Evolutionary conservation across 2,888 invertebrate species (phyloP), one percentile per base, ranked within the genome.

Genomic region (Heliconius cydno): DNA sequence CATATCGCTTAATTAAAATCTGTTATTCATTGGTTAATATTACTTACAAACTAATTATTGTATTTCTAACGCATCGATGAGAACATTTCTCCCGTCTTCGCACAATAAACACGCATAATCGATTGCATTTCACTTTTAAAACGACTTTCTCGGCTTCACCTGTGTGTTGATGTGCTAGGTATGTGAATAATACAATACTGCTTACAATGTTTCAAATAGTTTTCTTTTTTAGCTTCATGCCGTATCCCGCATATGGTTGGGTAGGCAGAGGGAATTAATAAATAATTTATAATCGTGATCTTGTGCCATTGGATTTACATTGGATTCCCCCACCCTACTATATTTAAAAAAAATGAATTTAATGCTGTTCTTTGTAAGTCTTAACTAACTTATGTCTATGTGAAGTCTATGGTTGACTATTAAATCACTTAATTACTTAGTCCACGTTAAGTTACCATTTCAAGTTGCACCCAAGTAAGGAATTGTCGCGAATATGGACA

Each of bases 121-220:
- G 78, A 78, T 73, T 65, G 52, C 52, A 71, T 63, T 73, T 67
- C 73, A 74, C 78, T 78, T 78, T 78, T 78, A 73, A 28, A 73
- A 71, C 63, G 57, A 78, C 78, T 78, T 74, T 78, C 78, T 67
- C 78, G 66, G 67, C 65, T 30, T 15, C 41, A n/a, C 41, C 41
- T 63, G 15, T 65, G 34, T 15, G 71, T n/a, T n/a, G 7, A 12
- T 34, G 30, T 67, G 19, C 19, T 34, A 22, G 28, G 28, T 28
- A 10, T 67, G 67, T 67, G 67, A 19, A 67, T 67, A 65, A 22
- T 67, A 67, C 34, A 34, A 22, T 52, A 9, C 52, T 52, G 52
- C 22, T 52, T 22, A 22, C 52, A 22, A 52, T 52, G 19, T 52
- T 22, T 22, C 2, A 52, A 52, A 22, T 52, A 52, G 52, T 52